phyloP scores from a whole-genome alignment of 2,888 invertebrate species.

The Eupithecia exiguata region DNA sequence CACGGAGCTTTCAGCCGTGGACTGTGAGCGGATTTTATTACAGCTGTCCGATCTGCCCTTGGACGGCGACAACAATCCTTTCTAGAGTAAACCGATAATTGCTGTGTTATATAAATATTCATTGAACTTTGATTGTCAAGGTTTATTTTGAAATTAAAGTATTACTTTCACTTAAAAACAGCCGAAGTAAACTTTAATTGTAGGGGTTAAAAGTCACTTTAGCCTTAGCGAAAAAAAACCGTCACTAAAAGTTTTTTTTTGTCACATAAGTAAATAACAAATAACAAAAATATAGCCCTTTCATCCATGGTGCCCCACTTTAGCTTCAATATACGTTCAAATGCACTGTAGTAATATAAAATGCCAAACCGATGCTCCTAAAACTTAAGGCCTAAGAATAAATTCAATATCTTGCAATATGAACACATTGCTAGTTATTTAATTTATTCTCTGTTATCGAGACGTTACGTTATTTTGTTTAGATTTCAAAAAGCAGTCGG shows the following conservation, averaged over 20 bases:
- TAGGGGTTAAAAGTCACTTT: neutral
- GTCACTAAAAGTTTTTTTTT: too few relatives aligned
- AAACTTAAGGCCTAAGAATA: too few relatives aligned
- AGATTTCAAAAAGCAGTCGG: too few relatives aligned
- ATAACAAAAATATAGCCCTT: too few relatives aligned
- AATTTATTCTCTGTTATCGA: too few relatives aligned
- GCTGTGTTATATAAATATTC: neutral
- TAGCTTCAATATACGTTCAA: neutral
- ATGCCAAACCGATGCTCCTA: too few relatives aligned
- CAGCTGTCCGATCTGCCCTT: conserved; percentile 23
- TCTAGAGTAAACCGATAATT: conserved; percentile 16
- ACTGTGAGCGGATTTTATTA: conserved; percentile 34
- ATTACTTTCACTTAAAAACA: neutral
- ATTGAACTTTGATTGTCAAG: conserved; percentile 3
- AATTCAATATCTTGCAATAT: too few relatives aligned
- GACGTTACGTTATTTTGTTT: too few relatives aligned
- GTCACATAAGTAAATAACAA: too few relatives aligned
- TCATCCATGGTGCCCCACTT: neutral
- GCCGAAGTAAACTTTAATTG: neutral
- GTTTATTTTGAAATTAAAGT: neutral
- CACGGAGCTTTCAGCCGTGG: conserved; percentile 36
- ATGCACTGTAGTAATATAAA: neutral
- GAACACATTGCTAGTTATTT: neutral
- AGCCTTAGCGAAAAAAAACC: too few relatives aligned
- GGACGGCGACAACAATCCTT: conserved; percentile 30